These are phyloP conservation scores for Asobara japonica DNA, from an alignment of 1,140 invertebrate genomes.

Conservation along the genomic window DNA sequence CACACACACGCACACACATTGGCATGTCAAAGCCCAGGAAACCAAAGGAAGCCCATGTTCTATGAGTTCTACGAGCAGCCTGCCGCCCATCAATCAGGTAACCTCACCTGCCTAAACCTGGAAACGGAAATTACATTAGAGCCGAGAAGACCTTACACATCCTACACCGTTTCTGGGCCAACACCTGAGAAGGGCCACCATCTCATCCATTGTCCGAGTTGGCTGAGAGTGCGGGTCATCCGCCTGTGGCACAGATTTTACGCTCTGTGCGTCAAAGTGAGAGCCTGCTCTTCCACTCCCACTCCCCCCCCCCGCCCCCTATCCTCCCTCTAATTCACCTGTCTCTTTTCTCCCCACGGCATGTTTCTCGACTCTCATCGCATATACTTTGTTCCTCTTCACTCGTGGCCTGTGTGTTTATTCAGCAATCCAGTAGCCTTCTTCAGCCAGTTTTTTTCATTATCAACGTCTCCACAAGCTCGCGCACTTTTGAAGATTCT, in stretches of 20 bases:
- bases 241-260: constrained; percentile 41
- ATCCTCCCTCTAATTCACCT: constrained; percentile 28
- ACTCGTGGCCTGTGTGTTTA: constrained; percentile 28
- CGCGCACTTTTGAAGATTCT: constrained; percentile 6
- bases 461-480: constrained; percentile 32
- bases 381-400: constrained; percentile 19
- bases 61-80: too few relatives aligned
- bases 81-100: neutral
- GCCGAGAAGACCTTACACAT: neutral
- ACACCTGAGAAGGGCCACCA: constrained; percentile 24
- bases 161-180: neutral
- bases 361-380: constrained; percentile 10
- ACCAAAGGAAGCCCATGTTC: too few relatives aligned
- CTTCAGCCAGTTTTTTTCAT: constrained; percentile 33
- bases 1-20: too few relatives aligned
- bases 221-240: constrained; percentile 3
- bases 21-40: too few relatives aligned
- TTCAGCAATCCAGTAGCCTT: constrained; percentile 32
- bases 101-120: neutral
- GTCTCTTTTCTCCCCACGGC: neutral
- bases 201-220: constrained; percentile 26
- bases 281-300: constrained; percentile 27
- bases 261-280: constrained; percentile 46
- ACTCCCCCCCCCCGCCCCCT: constrained; percentile 20
- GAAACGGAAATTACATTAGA: neutral